Base-by-base conservation (phyloP, 1,140 invertebrate species). In the Drosophila cardini region DNA sequence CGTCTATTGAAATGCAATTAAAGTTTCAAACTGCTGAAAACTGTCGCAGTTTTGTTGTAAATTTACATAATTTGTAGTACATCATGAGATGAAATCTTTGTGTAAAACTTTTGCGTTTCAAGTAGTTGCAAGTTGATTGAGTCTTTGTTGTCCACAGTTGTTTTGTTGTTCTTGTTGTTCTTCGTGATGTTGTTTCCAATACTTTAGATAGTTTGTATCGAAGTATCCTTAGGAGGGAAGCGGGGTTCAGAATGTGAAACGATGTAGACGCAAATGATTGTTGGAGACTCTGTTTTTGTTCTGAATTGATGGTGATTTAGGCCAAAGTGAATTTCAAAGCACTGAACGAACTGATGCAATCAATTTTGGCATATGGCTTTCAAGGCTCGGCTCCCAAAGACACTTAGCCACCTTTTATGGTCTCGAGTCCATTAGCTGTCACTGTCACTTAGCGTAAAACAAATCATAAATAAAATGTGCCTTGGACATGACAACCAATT, bases 1-100 rank as follows among this genome's bases (percentile, higher is more conserved):
- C 46, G 72, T 83, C 67, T 55, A 72, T 72, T 71, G 67, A 65
- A 85, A 81, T 78, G 83, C 82, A 85, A 85, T 86, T 85, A 85
- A 80, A 80, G 78, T 86, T 86, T 61, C 43, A 75, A 85, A 86
- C 81, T 85, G 73, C 81, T 26, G 4, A 26, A 26, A 74, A 78
- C 76, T 80, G 65, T 64, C 45, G 34, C 38, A 63, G 55, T 65
- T 56, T 77, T 63, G 42, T 73, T 57, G 65, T 46, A 70, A 16
- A 78, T 82, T 78, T 82, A 67, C 75, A 82, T 78, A 75, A 82
- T 82, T 55, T 26, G 21, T 4, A 26, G 21, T 26, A 26, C 21
- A 26, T 26, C 79, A 78, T 63, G 18, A 50, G 80, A 78, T 71
- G 45, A 30, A 78, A 67, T 82, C 75, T 74, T 57, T 30, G 55